A percentile compares a stretch with the other conserved stretches of the same genome.
Conservation (phyloP, 2,888 invertebrate genomes). For the Microplitis deprimator region DNA sequence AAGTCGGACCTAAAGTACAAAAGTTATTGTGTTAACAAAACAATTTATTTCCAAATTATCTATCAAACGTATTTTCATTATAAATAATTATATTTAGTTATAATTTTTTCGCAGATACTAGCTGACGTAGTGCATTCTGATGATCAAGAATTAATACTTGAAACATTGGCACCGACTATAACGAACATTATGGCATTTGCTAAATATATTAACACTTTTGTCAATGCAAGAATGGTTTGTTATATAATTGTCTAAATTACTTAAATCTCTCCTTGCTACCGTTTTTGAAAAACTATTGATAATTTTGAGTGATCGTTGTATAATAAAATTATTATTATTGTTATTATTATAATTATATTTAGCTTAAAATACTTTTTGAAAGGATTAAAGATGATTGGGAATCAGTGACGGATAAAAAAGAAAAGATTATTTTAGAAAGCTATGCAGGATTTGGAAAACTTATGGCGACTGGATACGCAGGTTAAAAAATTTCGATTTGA, state of each 20-base stretch:
- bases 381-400: neutral
- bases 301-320: neutral
- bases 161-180: slow-evolving; percentile 17
- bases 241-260: neutral
- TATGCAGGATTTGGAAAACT: slow-evolving; percentile 6
- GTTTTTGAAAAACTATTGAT: neutral
- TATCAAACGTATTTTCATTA: neutral
- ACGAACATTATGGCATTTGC: neutral
- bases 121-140: slow-evolving; percentile 13
- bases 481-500: neutral
- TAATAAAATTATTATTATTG: neutral
- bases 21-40: neutral
- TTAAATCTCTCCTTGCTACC: too few species aligned
- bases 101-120: neutral
- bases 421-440: neutral
- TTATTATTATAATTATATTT: neutral
- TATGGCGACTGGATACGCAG: slow-evolving; percentile 1
- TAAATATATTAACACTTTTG: slow-evolving; percentile 10
- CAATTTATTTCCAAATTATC: too few species aligned
- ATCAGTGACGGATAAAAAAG: neutral
- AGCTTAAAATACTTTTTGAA: neutral
- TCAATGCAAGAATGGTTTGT: slow-evolving; percentile 25
- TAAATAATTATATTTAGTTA: neutral
- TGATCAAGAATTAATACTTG: slow-evolving; percentile 24
- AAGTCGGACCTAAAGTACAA: neutral